These are phyloP conservation scores for Coelopa pilipes DNA, from an alignment of 2,888 invertebrate genomes.

Conservation along the genomic window DNA sequence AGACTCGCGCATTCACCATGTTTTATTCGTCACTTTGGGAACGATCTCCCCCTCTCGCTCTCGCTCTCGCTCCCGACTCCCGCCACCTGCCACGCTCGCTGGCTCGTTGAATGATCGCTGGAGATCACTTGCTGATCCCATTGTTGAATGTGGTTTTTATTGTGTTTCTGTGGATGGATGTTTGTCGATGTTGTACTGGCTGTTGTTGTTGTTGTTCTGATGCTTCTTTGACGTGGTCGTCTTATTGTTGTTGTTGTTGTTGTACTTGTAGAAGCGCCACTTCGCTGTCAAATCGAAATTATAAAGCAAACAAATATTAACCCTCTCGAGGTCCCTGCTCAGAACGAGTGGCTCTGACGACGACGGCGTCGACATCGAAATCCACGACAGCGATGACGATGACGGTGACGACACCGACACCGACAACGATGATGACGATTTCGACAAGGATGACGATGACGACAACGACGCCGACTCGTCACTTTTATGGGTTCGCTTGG, in stretches of 20 bases:
- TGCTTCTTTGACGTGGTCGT: neutral
- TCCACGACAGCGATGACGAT: neutral
- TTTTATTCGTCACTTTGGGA: slow-evolving; percentile 10
- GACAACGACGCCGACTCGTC: too few relatives aligned
- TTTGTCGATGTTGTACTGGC: neutral
- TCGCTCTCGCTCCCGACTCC: neutral
- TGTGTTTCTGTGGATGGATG: neutral
- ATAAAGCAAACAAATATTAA: slow-evolving; percentile 67
- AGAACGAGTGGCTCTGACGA: neutral
- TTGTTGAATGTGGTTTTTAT: neutral
- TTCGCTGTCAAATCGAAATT: slow-evolving; percentile 66
- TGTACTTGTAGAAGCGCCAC: slow-evolving; percentile 59
- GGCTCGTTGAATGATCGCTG: too few relatives aligned
- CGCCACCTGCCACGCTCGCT: too few relatives aligned
- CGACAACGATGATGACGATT: too few relatives aligned
- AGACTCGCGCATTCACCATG: neutral
- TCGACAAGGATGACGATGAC: too few relatives aligned
- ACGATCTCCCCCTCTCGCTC: neutral
- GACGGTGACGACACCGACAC: neutral
- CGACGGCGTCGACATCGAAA: neutral
- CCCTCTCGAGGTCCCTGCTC: slow-evolving; percentile 54
- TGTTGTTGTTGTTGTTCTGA: neutral
- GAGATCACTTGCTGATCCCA: too few relatives aligned
- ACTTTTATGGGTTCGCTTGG: slow-evolving; percentile 37
- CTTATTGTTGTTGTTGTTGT: slow-evolving; percentile 1